Evolutionary conservation across 2,888 invertebrate species (phyloP).

Genomic region (Drosophila atripex): DNA sequence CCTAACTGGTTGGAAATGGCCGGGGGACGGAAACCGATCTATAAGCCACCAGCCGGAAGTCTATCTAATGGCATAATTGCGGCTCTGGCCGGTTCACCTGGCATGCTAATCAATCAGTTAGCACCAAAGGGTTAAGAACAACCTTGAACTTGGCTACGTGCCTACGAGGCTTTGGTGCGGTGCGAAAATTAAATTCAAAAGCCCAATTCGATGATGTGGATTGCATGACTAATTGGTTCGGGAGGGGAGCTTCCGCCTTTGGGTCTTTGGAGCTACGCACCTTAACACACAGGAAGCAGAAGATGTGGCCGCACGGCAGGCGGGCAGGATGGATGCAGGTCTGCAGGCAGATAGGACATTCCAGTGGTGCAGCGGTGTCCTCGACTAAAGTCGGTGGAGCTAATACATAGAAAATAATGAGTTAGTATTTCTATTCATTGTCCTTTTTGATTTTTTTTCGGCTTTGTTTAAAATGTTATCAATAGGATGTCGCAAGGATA

Average conservation of each 20-base stretch:
- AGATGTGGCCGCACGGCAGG: conserved; percentile 96
- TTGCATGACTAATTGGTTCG: conserved; percentile 24
- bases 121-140: conserved; percentile 36
- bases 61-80: conserved; percentile 13
- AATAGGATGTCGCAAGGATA: too few species aligned
- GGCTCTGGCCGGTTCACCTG: neutral
- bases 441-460: too few species aligned
- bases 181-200: conserved; percentile 11
- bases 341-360: conserved; percentile 97
- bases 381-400: conserved; percentile 10
- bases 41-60: conserved; percentile 24
- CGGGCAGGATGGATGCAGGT: conserved; percentile 95
- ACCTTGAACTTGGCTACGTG: conserved; percentile 60
- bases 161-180: conserved; percentile 5
- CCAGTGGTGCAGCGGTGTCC: conserved; percentile 81
- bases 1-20: conserved; percentile 8
- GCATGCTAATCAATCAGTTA: conserved; percentile 30
- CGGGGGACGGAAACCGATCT: neutral
- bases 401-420: neutral
- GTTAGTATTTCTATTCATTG: neutral
- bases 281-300: conserved; percentile 97
- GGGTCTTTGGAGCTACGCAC: conserved; percentile 80
- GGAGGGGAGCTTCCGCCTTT: conserved; percentile 25
- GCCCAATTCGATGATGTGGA: conserved; percentile 16
- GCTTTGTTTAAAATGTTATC: too few species aligned